Evolutionary conservation across 2,888 invertebrate genomes (phyloP), one percentile per base, ranked within the genome.

Genomic region (Emmelina monodactyla): DNA sequence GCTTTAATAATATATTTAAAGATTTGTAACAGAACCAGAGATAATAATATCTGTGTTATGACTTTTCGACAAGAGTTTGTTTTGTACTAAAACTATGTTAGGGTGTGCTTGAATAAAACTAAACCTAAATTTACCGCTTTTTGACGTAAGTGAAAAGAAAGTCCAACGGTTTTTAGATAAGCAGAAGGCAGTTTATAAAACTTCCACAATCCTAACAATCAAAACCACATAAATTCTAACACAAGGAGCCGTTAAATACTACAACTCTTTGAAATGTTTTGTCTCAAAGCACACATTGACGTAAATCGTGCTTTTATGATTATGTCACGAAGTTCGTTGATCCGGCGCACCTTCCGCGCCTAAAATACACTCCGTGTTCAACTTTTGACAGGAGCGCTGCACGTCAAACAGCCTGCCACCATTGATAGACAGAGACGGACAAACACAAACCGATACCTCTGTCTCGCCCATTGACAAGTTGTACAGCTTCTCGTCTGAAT

Each of bases 311-410:
- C 49, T 58, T 61, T 63, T 60, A 58, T 55, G 59, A 62, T 62
- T 61, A 55, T 59, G 63, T 63, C 63, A 61, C 58, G 50, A 30
- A 57, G 72, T 62, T 73, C 78, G 59, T 65, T 68, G 76, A 63
- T 64, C 76, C 58, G 52, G 55, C 67, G 63, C 72, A 72, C 75
- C 75, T 78, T 73, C 73, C 67, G 68, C 57, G 53, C 49, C 25
- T 25, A 25, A 73, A 72, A 78, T 78, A 76, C 61, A 47, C 61
- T 38, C 47, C 53, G 58, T 56, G 73, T 70, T 69, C 68, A 73
- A 73, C 65, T 70, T 73, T 71, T 73, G 76, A 75, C 73, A 71
- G 57, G 60, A 60, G 52, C 4, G 25, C 25, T 11, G n/a, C 11
- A 7, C n/a, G 3, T n/a, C 3, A 7, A n/a, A 9, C 25, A 11